A percentile compares a stretch with the other conserved stretches of the same genome.
phyloP scores from a whole-genome alignment of 2,888 invertebrate species.

The Drosophila affinis region DNA sequence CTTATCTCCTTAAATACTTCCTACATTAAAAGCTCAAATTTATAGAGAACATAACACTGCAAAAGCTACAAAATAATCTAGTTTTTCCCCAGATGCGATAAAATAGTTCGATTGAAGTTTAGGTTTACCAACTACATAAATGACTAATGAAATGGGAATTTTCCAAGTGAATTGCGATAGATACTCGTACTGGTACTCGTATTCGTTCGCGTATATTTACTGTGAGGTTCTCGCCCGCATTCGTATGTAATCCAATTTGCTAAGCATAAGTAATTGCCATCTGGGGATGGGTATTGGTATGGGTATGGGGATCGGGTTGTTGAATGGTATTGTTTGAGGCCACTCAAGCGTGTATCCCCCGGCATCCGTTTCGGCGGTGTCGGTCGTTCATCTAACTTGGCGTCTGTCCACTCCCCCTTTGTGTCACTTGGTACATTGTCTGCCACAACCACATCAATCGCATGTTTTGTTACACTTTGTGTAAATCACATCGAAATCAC shows the following conservation, averaged over 20 bases:
- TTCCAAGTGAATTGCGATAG: slow-evolving; percentile 30
- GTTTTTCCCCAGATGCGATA: background rate
- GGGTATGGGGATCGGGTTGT: slow-evolving; percentile 1
- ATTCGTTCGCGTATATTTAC: background rate
- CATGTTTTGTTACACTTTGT: slow-evolving; percentile 43
- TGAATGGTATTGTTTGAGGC: slow-evolving; percentile 6
- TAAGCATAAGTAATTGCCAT: slow-evolving; percentile 44
- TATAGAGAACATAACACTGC: background rate
- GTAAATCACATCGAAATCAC: slow-evolving; percentile 63
- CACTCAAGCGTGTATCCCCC: slow-evolving; percentile 39
- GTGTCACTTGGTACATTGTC: slow-evolving; percentile 10
- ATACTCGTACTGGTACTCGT: slow-evolving; percentile 5
- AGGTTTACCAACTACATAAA: background rate
- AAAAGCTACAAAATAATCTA: background rate
- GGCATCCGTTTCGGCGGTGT: slow-evolving; percentile 12
- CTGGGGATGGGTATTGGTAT: background rate
- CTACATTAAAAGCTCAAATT: background rate
- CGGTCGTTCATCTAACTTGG: slow-evolving; percentile 34
- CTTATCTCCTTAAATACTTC: background rate
- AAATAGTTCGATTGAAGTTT: background rate
- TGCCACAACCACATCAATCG: slow-evolving; percentile 40
- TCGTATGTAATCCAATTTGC: slow-evolving; percentile 43
- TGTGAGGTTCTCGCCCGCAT: slow-evolving; percentile 6
- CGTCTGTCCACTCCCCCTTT: slow-evolving; percentile 7
- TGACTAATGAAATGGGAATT: slow-evolving; percentile 20